Conservation (phyloP, 2,113 vertebrate genomes). For the Sebastes fasciatus region DNA sequence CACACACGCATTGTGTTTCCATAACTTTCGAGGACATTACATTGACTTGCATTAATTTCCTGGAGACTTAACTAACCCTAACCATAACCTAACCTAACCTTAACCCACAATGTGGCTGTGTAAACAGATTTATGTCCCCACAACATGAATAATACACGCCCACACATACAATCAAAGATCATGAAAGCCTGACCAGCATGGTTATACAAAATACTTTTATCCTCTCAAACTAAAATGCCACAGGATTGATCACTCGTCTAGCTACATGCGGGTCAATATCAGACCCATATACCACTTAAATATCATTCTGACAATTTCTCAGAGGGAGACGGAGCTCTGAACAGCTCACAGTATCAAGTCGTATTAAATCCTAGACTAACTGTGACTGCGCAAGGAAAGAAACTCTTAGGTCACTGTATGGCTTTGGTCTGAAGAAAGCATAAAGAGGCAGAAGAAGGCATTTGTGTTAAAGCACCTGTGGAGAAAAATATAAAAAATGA, state of each 20-base stretch:
- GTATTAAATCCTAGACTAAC: not conserved
- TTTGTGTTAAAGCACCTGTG: not conserved
- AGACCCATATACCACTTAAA: constrained; percentile 14
- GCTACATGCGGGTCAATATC: constrained; percentile 18
- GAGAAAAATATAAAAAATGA: not conserved
- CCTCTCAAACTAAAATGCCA: constrained; percentile 16
- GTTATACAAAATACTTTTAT: not conserved
- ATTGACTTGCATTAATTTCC: too few relatives aligned
- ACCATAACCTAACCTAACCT: too few relatives aligned
- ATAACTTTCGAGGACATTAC: too few relatives aligned
- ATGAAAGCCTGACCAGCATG: not conserved
- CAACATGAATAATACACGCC: not conserved
- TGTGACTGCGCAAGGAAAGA: not conserved
- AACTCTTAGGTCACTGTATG: not conserved
- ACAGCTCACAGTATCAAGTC: not conserved
- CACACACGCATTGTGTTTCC: too few relatives aligned
- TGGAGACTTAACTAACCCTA: too few relatives aligned
- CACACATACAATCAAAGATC: not conserved
- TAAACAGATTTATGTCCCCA: too few relatives aligned
- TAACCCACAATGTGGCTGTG: too few relatives aligned
- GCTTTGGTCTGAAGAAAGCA: not conserved
- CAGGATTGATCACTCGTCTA: constrained; percentile 15
- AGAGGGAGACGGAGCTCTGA: constrained; percentile 11
- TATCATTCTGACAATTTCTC: constrained; percentile 15
- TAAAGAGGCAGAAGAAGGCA: not conserved